Evolutionary conservation across 2,113 vertebrate genomes (phyloP), one percentile per base, ranked within the genome.

Genomic region (Salvelinus fontinalis): DNA sequence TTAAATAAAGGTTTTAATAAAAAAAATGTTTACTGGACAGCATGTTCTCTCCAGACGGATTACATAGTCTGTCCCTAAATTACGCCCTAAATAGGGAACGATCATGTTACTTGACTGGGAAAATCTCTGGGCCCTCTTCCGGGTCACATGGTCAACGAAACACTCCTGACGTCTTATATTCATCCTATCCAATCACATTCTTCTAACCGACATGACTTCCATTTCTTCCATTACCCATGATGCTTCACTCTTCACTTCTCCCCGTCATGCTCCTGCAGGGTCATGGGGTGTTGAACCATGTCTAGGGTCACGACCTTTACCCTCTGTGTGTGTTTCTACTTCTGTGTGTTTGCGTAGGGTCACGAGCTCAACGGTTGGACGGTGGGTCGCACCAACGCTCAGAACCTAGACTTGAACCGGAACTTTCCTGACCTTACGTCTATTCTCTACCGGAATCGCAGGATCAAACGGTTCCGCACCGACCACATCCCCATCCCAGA

Each of bases 401-500:
- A 99, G 91, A 97, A 94, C 87, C 86, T 99, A 34, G 98, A 99
- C 83, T 92, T 99, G 76, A 99, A 99, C 89, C 95, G 97, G 68
- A 98, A 99, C 87, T 99, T 99, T 85, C 98, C 98, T 0, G 97
- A 99, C 91, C 91, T 99, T 78, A 99, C 98, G 0, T 95, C 95
- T 0, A 84, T 96, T 79, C 95, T 92, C 83, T 97, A 98, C 89
- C 93, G 92, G 69, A 94, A 96, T 76, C 93, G 92, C 0, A 94
- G 91, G 31, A 91, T 93, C 75, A 93, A 86, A 5, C 87, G 92
- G 2, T 94, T 90, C 6, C 95, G 94, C 34, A 91, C 86, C 0
- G 95, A 98, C 77, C 98, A 97, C 85, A 93, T 99, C 54, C 92
- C 97, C 51, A 97, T 99, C 88, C 97, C 97, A 0, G 94, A 96